Base-by-base conservation (phyloP, 2,888 invertebrate species). In the Hipparchia semele region DNA sequence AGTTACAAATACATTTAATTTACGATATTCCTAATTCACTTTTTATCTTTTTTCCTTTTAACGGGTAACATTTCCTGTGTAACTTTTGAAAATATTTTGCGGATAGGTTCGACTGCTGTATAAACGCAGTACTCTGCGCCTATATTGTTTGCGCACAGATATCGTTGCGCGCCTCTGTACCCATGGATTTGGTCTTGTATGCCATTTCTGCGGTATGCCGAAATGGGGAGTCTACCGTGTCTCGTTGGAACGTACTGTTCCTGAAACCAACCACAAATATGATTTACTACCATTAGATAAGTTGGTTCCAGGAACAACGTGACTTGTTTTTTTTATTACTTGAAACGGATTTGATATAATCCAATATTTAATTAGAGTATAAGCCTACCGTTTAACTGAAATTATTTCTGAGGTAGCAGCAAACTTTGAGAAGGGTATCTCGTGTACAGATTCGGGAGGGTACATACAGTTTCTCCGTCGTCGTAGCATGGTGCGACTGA, bases 241-340 rank as follows among this genome's bases (percentile, higher is more conserved):
- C 85, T 84, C 72, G 89, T 89, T 64, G 91, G 91, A 89, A 91
- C 90, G 82, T 90, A 92, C 81, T 82, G 92, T 91, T 94, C 93
- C 93, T 93, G 90, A 88, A 94, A 91, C 89, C 87, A 92, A 92
- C 85, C 87, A 88, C 84, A 82, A 51, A 46, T 33, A 82, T 82
- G 81, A 81, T 65, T 77, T 76, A 60, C 59, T 39, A 53, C 62
- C 51, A 13, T 66, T 62, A 71, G 59, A 61, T 74, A 71, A 58
- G 81, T 81, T 82, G 82, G 78, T 80, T 82, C 79, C 79, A 81
- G 82, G 79, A 78, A 77, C 77, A 45, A 45, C 10, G 6, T 23
- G 9, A 33, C 12, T 45, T 61, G 39, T 39, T 59, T 62, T 61
- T n/a, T 13, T 56, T n/a, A n/a, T 56, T 56, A 23, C 8, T 13